phyloP scores from a whole-genome alignment of 92 coral and sea anemone species.

The Diadumene lineata region DNA sequence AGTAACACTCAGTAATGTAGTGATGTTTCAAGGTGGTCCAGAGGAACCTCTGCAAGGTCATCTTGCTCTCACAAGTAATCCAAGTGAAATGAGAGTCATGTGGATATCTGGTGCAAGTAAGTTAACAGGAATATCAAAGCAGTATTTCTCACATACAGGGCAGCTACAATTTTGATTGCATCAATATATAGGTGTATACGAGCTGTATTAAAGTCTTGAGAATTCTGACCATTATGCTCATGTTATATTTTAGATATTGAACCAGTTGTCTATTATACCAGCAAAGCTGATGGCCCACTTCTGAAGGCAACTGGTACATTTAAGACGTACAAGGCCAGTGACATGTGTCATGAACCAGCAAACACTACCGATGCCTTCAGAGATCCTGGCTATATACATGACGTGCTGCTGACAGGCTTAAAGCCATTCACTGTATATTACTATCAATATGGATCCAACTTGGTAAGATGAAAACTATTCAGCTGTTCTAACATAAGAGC shows the following conservation, averaged over 20 bases:
- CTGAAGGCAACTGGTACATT: slow-evolving; percentile 47
- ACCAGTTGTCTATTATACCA: background rate
- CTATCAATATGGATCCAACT: slow-evolving; percentile 61
- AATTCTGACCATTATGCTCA: no score
- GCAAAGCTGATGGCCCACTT: slow-evolving; percentile 4
- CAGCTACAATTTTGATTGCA: no score
- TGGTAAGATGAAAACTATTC: no score
- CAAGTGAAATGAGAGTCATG: slow-evolving; percentile 93
- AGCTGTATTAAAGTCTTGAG: no score
- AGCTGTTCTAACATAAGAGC: no score
- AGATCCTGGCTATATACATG: slow-evolving; percentile 72
- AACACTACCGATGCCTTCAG: slow-evolving; percentile 32
- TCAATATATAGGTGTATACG: no score
- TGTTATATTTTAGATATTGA: background rate
- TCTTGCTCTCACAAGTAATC: slow-evolving; percentile 85
- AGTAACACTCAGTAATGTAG: slow-evolving; percentile 69
- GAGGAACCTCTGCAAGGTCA: slow-evolving; percentile 82
- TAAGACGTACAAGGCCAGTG: slow-evolving; percentile 56
- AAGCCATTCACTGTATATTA: slow-evolving; percentile 56
- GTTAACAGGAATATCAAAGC: no score
- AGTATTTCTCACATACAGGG: no score
- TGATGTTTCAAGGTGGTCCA: slow-evolving; percentile 80
- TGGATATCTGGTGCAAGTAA: slow-evolving; percentile 97
- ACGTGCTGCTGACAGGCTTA: slow-evolving; percentile 58
- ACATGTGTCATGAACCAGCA: slow-evolving; percentile 37